These are phyloP conservation scores for Oryctolagus cuniculus DNA, from an alignment of 2,113 vertebrate species.

Conservation along the genomic window mOryCun1.1 NC_091448.1:58862001-58862500, in stretches of 20 bases:
- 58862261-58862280: constrained; percentile 13
- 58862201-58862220: neutral
- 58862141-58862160: neutral
- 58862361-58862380: rapidly evolving
- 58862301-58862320: constrained; percentile 4
- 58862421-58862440: constrained; percentile 56
- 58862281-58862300: constrained; percentile 14
- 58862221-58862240: no score
- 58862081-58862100: neutral
- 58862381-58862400: neutral
- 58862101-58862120: neutral
- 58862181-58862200: neutral
- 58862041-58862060: neutral
- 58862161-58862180: neutral
- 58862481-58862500: neutral
- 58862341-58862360: neutral
- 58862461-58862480: constrained; percentile 57
- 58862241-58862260: constrained; percentile 27
- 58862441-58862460: neutral
- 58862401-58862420: neutral
- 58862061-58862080: neutral
- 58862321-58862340: neutral
- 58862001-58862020: neutral
- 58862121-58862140: neutral
- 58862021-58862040: neutral